Base-by-base conservation (phyloP, 2,888 invertebrate species). In the Cetonia aurata region DNA sequence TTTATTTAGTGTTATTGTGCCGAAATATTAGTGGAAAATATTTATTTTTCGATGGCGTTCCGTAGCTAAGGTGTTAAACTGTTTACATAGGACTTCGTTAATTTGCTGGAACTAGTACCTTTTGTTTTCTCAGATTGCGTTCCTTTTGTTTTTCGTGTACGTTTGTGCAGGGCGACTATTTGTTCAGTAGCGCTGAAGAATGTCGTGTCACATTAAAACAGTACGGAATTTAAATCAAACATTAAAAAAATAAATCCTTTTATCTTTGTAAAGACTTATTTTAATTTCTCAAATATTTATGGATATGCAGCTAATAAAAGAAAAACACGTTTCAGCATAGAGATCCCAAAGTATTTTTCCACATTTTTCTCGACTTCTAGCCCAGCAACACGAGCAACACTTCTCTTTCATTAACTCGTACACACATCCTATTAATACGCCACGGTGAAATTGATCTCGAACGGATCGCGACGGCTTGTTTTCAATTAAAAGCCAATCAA, bases 401-500 rank as follows among this genome's bases (percentile, higher is more conserved):
- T 44, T 31, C 13, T 12, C n/a, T 46, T 60, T 60, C 44, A 60
- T 60, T 44, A 60, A 60, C 60, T 31, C 13, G 48, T 48, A 52
- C 25, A 31, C 25, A 42, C 41, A 37, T 46, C 25, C 25, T 60
- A 25, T 60, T 44, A 60, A 60, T 60, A 31, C 46, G 31, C 59
- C 44, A 13, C 46, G 25, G 46, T 13, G 60, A 60, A 60, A 60
- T 60, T 60, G 60, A 60, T 60, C 25, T 31, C 46, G 60, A 60
- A 46, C 25, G 25, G 46, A 46, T 31, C 60, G 44, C 46, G 46
- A 60, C 25, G 46, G 46, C 46, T 60, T 46, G 60, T 46, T 74
- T 69, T 72, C 76, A 77, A 77, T 77, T 77, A 76, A 75, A 75
- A 74, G 73, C 73, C 77, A 77, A 77, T 77, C 77, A 75, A 75